Evolutionary conservation across 2,797 vertebrate species (phyloP).

Genomic region (Discoglossus pictus): DNA sequence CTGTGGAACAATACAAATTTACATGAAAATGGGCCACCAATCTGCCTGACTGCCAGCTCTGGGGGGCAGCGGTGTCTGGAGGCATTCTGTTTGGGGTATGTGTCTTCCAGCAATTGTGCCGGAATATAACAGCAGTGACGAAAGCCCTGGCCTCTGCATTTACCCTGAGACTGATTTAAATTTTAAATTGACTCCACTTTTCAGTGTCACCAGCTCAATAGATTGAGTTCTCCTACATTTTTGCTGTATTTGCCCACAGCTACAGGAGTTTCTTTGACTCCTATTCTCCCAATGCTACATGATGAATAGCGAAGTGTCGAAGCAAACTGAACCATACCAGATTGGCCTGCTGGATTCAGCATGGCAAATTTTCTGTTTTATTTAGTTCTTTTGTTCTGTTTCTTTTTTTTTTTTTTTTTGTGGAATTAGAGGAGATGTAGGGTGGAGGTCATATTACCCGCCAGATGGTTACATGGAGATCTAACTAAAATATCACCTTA

Average conservation of each 20-base stretch:
- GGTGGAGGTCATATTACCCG: too few species aligned
- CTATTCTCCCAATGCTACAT: constrained; percentile 59
- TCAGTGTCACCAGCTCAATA: constrained; percentile 64
- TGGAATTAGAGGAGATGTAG: too few species aligned
- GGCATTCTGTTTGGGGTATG: constrained; percentile 64
- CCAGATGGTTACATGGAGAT: too few species aligned
- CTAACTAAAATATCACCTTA: too few species aligned
- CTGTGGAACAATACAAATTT: constrained; percentile 66
- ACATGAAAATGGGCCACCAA: constrained; percentile 65
- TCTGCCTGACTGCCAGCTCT: constrained; percentile 62
- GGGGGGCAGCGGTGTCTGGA: constrained; percentile 64
- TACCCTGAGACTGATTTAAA: constrained; percentile 63
- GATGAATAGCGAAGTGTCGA: constrained; percentile 52
- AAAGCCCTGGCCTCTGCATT: constrained; percentile 57
- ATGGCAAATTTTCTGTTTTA: too few species aligned
- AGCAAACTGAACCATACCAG: constrained; percentile 59
- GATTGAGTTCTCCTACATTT: constrained; percentile 63
- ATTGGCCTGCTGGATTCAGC: constrained; percentile 49
- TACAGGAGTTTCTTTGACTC: constrained; percentile 58
- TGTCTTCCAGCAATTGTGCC: constrained; percentile 61
- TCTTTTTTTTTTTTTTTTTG: too few species aligned
- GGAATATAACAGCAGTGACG: constrained; percentile 53
- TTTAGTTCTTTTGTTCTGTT: too few species aligned
- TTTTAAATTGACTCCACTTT: constrained; percentile 64
- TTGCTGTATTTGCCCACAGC: constrained; percentile 64